Base-by-base conservation (phyloP, 2,113 vertebrate genomes). In the Gasterosteus aculeatus region DNA sequence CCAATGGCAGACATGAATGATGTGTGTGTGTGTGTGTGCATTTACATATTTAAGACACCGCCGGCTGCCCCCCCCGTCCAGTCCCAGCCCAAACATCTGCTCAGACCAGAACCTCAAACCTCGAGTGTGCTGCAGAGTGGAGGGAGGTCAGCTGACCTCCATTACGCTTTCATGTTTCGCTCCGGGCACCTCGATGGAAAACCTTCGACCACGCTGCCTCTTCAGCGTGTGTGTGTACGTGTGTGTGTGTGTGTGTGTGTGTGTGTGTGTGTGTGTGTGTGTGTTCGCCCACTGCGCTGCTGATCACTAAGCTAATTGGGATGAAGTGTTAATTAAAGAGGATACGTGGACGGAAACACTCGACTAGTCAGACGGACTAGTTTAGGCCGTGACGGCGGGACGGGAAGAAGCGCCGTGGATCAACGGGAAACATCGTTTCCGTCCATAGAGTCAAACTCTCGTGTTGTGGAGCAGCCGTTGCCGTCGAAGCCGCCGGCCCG, bases 311-410 rank as follows among this genome's bases (percentile, higher is more conserved):
- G 69, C 53, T 77, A 74, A 78, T 76, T 75, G 67, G 68, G 66
- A 83, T 82, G 63, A 79, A 83, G 72, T 77, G 71, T 71, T 81
- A 75, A 87, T 78, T 84, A 84, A 81, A 69, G 69, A 16, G 51
- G 66, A 81, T 44, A 11, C 64, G 65, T 54, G 71, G 67, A 63
- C 41, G 39, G 72, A 72, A 73, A 29, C 78, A 87, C 81, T 76
- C 44, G 4, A 81, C 57, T 84, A 87, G 81, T 84, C 85, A 83
- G 70, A 65, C 53, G 31, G 65, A 84, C 26, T 57, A 44, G 75
- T 81, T 61, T 26, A 64, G 63, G n/a, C 16, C 16, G 31, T 69
- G 72, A 75, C 11, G 39, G 39, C 33, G 15, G 59, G 60, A 72
- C 49, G 61, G 75, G 63, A 41, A 74, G 35, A 57, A 49, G 66